phyloP scores from a whole-genome alignment of 2,888 invertebrate genomes.

The Eupithecia subfuscata region DNA sequence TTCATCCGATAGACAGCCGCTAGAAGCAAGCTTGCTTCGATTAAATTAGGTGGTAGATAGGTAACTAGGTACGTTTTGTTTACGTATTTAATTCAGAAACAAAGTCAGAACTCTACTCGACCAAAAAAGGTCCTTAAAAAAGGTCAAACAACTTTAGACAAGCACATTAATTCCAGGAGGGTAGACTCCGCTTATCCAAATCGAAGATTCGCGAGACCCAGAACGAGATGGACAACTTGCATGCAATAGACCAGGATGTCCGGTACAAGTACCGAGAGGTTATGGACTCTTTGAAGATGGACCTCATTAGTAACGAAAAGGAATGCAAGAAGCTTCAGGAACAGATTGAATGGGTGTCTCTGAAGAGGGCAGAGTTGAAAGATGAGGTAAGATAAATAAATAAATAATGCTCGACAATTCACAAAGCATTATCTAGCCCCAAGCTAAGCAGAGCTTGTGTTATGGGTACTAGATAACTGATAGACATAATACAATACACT shows the following conservation, averaged over 20 bases:
- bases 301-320: conserved; percentile 68
- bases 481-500: too few species aligned
- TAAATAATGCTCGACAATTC: too few species aligned
- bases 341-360: conserved; percentile 78
- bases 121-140: neutral
- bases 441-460: too few species aligned
- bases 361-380: conserved; percentile 68
- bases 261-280: conserved; percentile 66
- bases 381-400: conserved; percentile 63
- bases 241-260: conserved; percentile 72
- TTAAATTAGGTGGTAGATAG: too few species aligned
- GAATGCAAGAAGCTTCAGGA: conserved; percentile 77
- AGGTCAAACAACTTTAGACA: neutral
- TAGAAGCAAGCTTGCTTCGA: neutral
- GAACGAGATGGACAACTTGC: conserved; percentile 74
- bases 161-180: conserved; percentile 59
- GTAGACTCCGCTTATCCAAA: conserved; percentile 72
- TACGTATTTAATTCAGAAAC: neutral
- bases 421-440: too few species aligned
- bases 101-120: neutral
- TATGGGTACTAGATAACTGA: too few species aligned
- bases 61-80: too few species aligned
- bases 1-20: neutral
- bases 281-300: conserved; percentile 68
- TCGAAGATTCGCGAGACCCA: conserved; percentile 77